Percentiles rank a stretch among this genome's conserved stretches.
phyloP scores from a whole-genome alignment of 2,113 vertebrate genomes.

The Rhinolophus ferrumequinum region DNA sequence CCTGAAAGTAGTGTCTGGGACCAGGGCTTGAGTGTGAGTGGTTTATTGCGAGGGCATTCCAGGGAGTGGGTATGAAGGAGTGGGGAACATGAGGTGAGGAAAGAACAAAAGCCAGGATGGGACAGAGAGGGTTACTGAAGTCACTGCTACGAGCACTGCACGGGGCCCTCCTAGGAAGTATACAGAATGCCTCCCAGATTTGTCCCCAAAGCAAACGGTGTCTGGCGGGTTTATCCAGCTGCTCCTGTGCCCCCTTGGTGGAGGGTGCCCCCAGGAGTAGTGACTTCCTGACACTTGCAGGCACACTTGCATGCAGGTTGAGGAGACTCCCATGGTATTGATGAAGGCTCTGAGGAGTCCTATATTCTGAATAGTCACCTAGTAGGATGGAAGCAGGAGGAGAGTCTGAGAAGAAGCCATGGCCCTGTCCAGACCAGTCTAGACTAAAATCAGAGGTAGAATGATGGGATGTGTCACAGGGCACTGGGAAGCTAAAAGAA shows the following conservation, averaged over 20 bases:
- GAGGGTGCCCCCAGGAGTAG: neutral
- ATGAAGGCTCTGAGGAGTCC: neutral
- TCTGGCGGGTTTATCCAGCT: neutral
- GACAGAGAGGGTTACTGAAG: fast-evolving
- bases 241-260: neutral
- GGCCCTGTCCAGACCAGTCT: too few species aligned
- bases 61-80: neutral
- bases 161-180: neutral
- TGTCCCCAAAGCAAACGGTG: neutral
- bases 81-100: neutral
- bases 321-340: neutral
- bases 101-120: neutral
- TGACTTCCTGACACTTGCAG: neutral
- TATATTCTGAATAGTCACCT: neutral
- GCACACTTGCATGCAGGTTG: neutral
- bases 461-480: fast-evolving
- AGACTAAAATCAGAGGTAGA: neutral
- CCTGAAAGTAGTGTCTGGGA: neutral
- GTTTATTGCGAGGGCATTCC: neutral
- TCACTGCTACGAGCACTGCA: neutral
- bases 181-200: neutral
- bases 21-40: neutral
- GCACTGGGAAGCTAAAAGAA: neutral
- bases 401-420: neutral
- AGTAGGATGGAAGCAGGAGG: neutral